Percentiles rank a stretch among this genome's conserved stretches.
phyloP scores from a whole-genome alignment of 2,797 vertebrate genomes.

The Phaenicophaeus curvirostris region DNA sequence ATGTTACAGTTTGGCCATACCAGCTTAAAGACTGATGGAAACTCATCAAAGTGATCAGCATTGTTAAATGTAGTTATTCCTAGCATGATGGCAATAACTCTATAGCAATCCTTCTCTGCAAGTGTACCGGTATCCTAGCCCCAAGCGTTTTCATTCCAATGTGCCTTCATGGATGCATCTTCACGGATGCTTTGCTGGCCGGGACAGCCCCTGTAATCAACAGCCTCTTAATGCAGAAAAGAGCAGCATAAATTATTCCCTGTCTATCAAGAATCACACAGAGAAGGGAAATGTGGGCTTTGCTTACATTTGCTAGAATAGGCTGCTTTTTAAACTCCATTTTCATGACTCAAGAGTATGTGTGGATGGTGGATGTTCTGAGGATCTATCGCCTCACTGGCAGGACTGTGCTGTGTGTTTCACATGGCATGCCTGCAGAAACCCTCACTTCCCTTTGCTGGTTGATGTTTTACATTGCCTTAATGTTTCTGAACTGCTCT shows the following conservation, averaged over 20 bases:
- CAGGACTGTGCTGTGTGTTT: not conserved
- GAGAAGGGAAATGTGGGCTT: not conserved
- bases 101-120: not conserved
- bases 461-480: not conserved
- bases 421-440: not conserved
- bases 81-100: not conserved
- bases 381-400: not conserved
- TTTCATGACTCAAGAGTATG: rapidly evolving
- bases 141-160: not conserved
- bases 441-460: not conserved
- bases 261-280: not conserved
- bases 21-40: not conserved
- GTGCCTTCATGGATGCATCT: not conserved
- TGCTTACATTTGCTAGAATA: not conserved
- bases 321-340: not conserved
- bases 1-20: not conserved
- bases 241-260: not conserved
- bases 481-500: not conserved
- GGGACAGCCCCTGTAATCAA: not conserved
- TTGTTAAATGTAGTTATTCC: not conserved
- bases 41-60: not conserved
- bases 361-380: not conserved
- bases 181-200: not conserved
- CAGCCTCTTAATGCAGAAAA: not conserved
- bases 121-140: not conserved